Percentiles rank a stretch among this genome's conserved stretches.
Conservation (phyloP, 2,113 vertebrate species). For the Grus americana region DNA sequence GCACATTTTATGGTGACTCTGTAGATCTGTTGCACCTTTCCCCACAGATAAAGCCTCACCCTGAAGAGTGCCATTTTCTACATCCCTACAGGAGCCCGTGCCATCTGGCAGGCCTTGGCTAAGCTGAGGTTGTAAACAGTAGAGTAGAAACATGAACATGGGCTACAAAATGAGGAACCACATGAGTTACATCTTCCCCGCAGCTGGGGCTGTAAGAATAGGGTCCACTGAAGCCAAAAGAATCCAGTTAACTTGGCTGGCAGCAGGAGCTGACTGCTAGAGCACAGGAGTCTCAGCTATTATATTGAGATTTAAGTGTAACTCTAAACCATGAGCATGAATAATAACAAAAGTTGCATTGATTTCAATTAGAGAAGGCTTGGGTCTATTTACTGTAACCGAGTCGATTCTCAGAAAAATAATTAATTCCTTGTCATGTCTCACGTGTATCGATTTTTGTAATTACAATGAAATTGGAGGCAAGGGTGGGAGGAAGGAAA, state of each 20-base stretch:
- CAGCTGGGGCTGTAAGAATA: not conserved
- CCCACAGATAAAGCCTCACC: not conserved
- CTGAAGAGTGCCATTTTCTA: not conserved
- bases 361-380: not conserved
- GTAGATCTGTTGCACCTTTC: not conserved
- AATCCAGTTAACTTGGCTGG: not conserved
- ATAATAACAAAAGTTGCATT: not conserved
- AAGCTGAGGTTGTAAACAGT: not conserved
- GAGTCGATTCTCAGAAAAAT: slow-evolving; percentile 10
- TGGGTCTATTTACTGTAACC: slow-evolving; percentile 49
- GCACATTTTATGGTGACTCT: not conserved
- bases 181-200: not conserved
- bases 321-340: not conserved
- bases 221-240: not conserved
- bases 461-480: slow-evolving; percentile 31
- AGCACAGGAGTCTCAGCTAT: not conserved
- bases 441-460: slow-evolving; percentile 44
- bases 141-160: not conserved
- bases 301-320: not conserved
- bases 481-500: not conserved
- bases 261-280: not conserved
- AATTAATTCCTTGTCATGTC: slow-evolving; percentile 56
- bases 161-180: not conserved
- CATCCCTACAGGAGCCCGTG: not conserved
- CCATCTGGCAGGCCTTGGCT: not conserved